Base-by-base conservation (phyloP, 2,888 invertebrate species). In the Pimpla rufipes region DNA sequence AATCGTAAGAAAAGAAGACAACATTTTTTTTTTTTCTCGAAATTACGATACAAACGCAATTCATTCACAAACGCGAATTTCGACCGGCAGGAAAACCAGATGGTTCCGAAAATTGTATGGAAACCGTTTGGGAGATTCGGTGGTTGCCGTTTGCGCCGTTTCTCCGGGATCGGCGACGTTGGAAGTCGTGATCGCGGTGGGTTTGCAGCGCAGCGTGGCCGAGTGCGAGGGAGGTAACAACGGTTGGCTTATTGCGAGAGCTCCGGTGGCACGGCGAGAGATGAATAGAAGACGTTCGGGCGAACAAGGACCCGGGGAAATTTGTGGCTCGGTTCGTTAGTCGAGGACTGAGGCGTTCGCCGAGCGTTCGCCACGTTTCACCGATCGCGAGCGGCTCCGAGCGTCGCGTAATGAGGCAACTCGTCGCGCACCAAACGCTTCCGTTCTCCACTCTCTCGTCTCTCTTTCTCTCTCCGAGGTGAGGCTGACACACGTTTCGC, bases 271-370 rank as follows among this genome's bases (percentile, higher is more conserved):
- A n/a, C 45, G 21, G 55, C 23, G 40, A 75, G 45, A 71, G 42
- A 68, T 42, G 37, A 18, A 57, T n/a, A 73, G 37, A 40, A 47
- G 50, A 52, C 35, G 47, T 40, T 78, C 13, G 47, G 42, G 57
- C 11, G 71, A 79, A 83, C 83, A 79, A 79, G 71, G 50, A 37
- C 45, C 71, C 55, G 13, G 18, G 70, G 55, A 84, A 81, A 81
- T 79, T 83, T 74, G 81, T 59, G 79, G 67, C 66, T 84, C 83
- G 87, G 81, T 77, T 87, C 87, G 80, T 87, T 87, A 79, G 82
- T 85, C 77, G 79, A 86, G 79, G 52, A 79, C 81, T 81, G 67
- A 45, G 40, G 23, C 79, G 66, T 71, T 57, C 35, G 59, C 50
- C 50, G 21, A 57, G 68, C 47, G 57, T 59, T 73, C 68, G 80